Base-by-base conservation (phyloP, 2,113 vertebrate genomes). In the Charina bottae region DNA sequence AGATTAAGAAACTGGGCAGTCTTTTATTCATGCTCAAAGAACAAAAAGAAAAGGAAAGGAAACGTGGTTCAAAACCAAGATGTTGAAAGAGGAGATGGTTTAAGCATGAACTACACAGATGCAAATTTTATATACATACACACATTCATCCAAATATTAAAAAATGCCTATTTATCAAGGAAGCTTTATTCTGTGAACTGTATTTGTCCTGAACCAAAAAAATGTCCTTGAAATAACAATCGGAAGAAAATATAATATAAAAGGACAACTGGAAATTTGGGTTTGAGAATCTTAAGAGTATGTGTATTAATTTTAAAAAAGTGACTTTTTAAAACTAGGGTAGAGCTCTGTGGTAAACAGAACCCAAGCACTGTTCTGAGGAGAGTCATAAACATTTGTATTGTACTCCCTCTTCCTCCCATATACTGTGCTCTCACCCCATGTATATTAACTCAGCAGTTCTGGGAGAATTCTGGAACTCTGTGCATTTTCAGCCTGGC, bases 1-100 rank as follows among this genome's bases (percentile, higher is more conserved):
- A 59, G 9, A 46, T 33, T 94, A 24, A 87, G 24, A 92, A 89
- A 46, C 7, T 89, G 87, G 7, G 10, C 92, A 85, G 37, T 93
- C 64, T 90, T 94, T 95, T 92, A 90, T 85, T 93, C 23, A 93
- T 92, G 58, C 37, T 96, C 84, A 84, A 55, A 93, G 92, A 88
- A 42, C 23, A 94, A 94, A 93, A 28, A 10, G 1, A 49, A 15
- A 85, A 37, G 37, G 13, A 58, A 93, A 89, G 42, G 26, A 94
- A 95, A 93, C 59, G 8, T 49, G 54, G 11, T 56, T 94, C 93
- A 94, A 46, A 96, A 95, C 28, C 89, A 24, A 92, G n/a, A 88
- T 1, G 6, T 49, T 89, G 46, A 58, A 87, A 58, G 17, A 78
- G 55, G 24, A 88, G 17, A 28, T 94, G 64, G 72, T 6, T 2